Evolutionary conservation across 2,797 vertebrate species (phyloP), one percentile per base, ranked within the genome.

Genomic region (Parauchenoglanis ngamensis): DNA sequence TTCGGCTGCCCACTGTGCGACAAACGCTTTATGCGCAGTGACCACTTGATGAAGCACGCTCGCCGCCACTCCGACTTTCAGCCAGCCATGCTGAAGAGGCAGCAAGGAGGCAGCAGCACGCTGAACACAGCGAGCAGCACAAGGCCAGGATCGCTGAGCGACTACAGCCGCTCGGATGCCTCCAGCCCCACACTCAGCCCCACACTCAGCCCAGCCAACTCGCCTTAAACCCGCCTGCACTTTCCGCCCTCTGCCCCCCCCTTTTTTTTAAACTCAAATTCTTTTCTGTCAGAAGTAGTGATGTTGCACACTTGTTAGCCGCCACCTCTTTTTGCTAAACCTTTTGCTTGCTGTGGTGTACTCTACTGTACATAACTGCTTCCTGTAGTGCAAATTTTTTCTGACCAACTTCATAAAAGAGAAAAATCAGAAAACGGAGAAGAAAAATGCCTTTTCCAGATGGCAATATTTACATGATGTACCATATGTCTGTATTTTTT

Each of bases 21-120:
- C 93, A 99, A 99, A 92, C 97, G 98, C 91, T 99, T 99, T 94
- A 99, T 99, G 98, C 97, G 98, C 92, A 99, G 98, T 19, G 98
- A 99, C 94, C 98, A 99, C 92, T 96, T 99, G 94, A 99, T 97
- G 88, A 99, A 99, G 95, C 98, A 99, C 0, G 98, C 98, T 35
- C 96, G 98, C 7, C 98, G 98, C 88, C 98, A 99, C 44, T 97
- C 97, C 84, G 96, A 97, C 92, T 99, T 99, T 94, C 97, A 99
- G 89, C 98, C 98, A 0, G 96, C 97, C 93, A 98, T 99, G 98
- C 96, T 99, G 83, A 97, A 97, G 94, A 94, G 97, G 91, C 95
- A 97, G 75, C 93, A 96, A 0, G 94, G 96, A 0, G 63, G 86
- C 54, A 85, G 75, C 40, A 31, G 89, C 25, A 72, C 75, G 68